A percentile compares a stretch with the other conserved stretches of the same genome.
Evolutionary conservation across 35 echinoderm and acorn worm genomes (phyloP).

Genomic region (Chiridota heheva): DNA sequence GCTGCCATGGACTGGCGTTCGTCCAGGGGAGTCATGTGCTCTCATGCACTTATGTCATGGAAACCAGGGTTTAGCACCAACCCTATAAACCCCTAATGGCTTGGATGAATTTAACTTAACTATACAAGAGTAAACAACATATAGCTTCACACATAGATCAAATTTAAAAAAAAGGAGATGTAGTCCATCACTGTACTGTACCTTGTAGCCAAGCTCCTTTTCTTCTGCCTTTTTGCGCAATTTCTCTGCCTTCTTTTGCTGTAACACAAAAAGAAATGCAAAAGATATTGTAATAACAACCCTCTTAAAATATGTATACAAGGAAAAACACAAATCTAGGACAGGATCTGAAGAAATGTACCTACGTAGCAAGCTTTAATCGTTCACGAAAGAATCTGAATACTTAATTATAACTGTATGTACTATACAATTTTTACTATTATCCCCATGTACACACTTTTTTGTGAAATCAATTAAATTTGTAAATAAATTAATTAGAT

Average conservation of each 20-base stretch:
- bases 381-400: not conserved
- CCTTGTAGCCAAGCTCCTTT: slow-evolving; percentile 26
- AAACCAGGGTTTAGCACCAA: not conserved
- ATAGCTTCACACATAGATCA: not conserved
- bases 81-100: not conserved
- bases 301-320: not conserved
- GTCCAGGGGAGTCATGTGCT: too few relatives aligned
- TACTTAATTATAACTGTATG: not conserved
- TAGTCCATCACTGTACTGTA: not conserved
- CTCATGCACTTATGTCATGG: not conserved
- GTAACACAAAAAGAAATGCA: not conserved
- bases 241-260: slow-evolving; percentile 25
- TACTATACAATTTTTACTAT: not conserved
- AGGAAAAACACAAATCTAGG: not conserved
- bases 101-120: not conserved
- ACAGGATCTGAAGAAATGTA: too few relatives aligned
- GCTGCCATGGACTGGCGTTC: too few relatives aligned
- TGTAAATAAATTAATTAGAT: too few relatives aligned
- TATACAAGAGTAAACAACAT: not conserved
- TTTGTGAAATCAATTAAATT: not conserved
- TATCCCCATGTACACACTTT: not conserved
- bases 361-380: too few relatives aligned
- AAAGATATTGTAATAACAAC: not conserved
- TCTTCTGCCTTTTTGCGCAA: slow-evolving; percentile 20
- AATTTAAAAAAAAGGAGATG: not conserved